Percentiles rank a stretch among this genome's conserved stretches.
These are phyloP conservation scores for Ficedula albicollis DNA, from an alignment of 2,797 vertebrate genomes.

Conservation along the genomic window DNA sequence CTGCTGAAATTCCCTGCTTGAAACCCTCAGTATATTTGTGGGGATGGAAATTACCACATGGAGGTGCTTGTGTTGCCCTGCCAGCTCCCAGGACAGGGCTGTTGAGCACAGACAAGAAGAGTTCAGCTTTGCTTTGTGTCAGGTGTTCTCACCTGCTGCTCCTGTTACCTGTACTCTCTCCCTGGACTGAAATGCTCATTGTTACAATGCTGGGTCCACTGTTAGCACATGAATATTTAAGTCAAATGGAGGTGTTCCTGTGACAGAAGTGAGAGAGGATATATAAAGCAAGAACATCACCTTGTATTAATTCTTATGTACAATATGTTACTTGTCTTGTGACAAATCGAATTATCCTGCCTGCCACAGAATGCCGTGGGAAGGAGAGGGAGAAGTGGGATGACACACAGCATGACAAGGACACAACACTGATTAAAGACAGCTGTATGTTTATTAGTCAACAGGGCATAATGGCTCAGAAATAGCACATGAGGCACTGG, in stretches of 20 bases:
- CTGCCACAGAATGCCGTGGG: slow-evolving; percentile 16
- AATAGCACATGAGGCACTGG: slow-evolving; percentile 41
- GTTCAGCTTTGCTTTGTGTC: neutral
- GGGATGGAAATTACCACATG: neutral
- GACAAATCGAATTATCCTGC: slow-evolving; percentile 48
- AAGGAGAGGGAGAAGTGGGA: slow-evolving; percentile 37
- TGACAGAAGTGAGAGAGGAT: slow-evolving; percentile 15
- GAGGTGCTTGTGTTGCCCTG: neutral
- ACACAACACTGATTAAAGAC: slow-evolving; percentile 53
- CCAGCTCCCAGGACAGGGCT: neutral
- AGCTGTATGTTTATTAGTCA: slow-evolving; percentile 70
- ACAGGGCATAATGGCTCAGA: slow-evolving; percentile 47
- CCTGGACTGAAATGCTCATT: neutral
- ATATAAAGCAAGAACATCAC: slow-evolving; percentile 34
- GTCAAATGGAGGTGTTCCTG: slow-evolving; percentile 26
- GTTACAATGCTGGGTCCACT: neutral
- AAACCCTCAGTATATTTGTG: neutral
- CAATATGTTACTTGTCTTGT: slow-evolving; percentile 50
- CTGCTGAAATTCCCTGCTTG: neutral
- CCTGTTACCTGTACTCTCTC: neutral
- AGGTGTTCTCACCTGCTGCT: neutral
- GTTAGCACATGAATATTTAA: slow-evolving; percentile 30
- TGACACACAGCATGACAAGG: slow-evolving; percentile 48
- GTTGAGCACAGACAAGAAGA: neutral
- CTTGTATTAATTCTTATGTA: slow-evolving; percentile 26